A percentile compares a stretch with the other conserved stretches of the same genome.
Evolutionary conservation across 1,140 invertebrate species (phyloP).

Genomic region (Tetragonula clypearis): DNA sequence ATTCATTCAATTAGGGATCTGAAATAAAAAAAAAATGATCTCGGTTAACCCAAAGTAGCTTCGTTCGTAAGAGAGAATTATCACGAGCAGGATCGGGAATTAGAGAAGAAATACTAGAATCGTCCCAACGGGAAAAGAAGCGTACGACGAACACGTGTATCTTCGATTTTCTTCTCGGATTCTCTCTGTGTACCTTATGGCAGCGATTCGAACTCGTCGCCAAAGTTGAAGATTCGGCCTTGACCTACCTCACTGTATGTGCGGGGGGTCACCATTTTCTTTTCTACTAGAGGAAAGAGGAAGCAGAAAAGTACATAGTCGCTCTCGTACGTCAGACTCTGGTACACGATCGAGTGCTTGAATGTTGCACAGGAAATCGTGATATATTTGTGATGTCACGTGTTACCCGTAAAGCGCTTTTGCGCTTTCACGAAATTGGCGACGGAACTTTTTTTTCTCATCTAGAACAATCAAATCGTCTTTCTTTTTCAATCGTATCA

Average conservation of each 20-base stretch:
- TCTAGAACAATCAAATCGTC: too few relatives aligned
- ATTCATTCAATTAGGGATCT: not conserved
- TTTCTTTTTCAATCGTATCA: too few relatives aligned
- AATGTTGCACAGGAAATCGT: constrained; percentile 3
- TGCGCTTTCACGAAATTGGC: not conserved
- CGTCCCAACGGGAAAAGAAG: not conserved
- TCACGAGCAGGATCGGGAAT: not conserved
- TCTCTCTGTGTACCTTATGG: constrained; percentile 26
- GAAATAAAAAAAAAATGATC: not conserved
- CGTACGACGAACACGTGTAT: constrained; percentile 23
- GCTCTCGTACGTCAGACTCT: not conserved
- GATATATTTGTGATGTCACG: not conserved
- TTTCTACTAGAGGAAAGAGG: constrained; percentile 22
- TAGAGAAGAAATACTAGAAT: not conserved
- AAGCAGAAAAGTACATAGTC: constrained; percentile 23
- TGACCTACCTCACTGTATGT: constrained; percentile 67
- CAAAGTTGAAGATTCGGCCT: constrained; percentile 61
- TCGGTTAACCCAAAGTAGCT: not conserved
- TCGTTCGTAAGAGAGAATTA: not conserved
- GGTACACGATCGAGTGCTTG: not conserved
- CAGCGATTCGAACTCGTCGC: constrained; percentile 40
- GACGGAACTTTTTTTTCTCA: not conserved
- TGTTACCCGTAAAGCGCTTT: too few relatives aligned
- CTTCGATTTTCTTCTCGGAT: constrained; percentile 44
- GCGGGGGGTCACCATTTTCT: constrained; percentile 51